Evolutionary conservation across 2,797 vertebrate genomes (phyloP).

Genomic region (Eulemur rubriventer): DNA sequence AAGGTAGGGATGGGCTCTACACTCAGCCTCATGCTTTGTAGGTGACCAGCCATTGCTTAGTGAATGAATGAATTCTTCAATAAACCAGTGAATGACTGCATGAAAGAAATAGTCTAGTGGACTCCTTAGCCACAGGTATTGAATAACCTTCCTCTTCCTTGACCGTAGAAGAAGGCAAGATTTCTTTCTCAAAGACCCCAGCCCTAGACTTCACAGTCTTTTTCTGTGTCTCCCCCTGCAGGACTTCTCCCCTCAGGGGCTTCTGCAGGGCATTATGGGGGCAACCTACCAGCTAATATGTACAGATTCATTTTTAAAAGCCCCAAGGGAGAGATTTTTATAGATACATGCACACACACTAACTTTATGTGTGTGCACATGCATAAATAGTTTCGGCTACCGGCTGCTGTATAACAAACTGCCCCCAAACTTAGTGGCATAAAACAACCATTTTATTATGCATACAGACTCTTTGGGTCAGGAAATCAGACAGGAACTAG

Average conservation of each 20-base stretch:
- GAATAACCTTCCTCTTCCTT: not conserved
- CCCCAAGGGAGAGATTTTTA: not conserved
- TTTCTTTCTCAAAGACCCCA: not conserved
- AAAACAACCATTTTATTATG: not conserved
- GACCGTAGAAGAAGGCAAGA: not conserved
- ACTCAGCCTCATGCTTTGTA: not conserved
- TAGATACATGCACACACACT: not conserved
- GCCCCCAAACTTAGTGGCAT: not conserved
- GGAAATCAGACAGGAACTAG: not conserved
- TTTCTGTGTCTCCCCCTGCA: not conserved
- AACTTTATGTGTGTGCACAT: not conserved
- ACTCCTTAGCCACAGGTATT: not conserved
- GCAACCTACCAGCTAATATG: not conserved
- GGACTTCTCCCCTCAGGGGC: not conserved
- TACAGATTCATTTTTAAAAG: not conserved
- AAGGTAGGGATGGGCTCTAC: not conserved
- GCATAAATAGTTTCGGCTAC: not conserved
- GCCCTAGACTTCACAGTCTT: not conserved
- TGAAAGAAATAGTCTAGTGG: not conserved
- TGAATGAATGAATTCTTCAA: not conserved
- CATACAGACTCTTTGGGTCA: not conserved
- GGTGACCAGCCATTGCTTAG: not conserved
- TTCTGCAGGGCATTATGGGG: not conserved
- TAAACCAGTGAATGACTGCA: not conserved
- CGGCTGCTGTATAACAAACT: not conserved